phyloP scores from a whole-genome alignment of 2,797 vertebrate species.

The Artibeus lituratus region DNA sequence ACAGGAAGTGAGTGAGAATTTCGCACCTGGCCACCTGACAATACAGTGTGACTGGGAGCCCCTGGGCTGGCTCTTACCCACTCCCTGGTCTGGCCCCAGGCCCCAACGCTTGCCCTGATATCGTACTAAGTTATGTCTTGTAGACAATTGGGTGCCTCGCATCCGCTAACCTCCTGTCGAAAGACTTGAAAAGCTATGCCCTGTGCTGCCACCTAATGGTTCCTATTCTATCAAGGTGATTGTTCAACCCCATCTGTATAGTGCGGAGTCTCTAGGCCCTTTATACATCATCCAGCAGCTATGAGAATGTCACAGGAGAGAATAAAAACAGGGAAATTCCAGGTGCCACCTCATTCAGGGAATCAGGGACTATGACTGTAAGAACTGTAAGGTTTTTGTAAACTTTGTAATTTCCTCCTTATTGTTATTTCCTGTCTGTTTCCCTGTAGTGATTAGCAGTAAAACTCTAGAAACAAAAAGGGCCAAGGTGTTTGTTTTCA shows the following conservation, averaged over 20 bases:
- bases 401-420: conserved; percentile 44
- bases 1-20: neutral
- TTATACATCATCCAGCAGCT: neutral
- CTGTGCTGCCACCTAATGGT: conserved; percentile 74
- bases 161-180: neutral
- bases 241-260: neutral
- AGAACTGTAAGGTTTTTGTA: neutral
- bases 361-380: neutral
- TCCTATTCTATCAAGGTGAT: neutral
- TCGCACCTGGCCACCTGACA: neutral
- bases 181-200: conserved; percentile 35
- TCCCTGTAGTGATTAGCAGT: conserved; percentile 32
- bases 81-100: neutral
- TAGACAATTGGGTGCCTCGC: neutral
- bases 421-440: conserved; percentile 65
- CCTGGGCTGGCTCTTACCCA: neutral
- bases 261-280: neutral
- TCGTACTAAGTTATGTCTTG: neutral
- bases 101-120: neutral
- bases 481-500: conserved; percentile 37
- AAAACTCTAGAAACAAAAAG: conserved; percentile 40
- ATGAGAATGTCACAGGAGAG: neutral
- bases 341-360: neutral
- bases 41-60: neutral
- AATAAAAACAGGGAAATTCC: neutral